phyloP scores from a whole-genome alignment of 2,113 vertebrate genomes.

The Opisthocomus hoazin region DNA sequence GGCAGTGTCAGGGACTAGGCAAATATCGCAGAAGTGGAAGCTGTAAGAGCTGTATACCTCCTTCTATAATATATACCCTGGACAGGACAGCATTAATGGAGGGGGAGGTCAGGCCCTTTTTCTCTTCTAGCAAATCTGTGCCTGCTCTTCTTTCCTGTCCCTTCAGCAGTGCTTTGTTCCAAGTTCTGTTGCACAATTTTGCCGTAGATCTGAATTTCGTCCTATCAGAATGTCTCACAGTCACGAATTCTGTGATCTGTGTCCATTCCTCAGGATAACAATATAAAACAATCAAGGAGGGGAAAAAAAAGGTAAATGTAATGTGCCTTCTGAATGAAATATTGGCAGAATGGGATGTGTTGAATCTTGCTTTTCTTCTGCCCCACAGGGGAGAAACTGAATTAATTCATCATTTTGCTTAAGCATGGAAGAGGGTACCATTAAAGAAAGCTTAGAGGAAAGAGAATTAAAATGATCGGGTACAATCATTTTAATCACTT shows the following conservation, averaged over 20 bases:
- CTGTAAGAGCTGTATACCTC: neutral
- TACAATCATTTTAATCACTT: constrained; percentile 41
- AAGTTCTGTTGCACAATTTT: neutral
- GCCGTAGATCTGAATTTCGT: neutral
- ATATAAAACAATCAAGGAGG: constrained; percentile 5
- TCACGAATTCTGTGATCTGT: neutral
- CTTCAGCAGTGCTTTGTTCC: neutral
- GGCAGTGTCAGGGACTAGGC: neutral
- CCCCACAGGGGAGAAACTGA: constrained; percentile 21
- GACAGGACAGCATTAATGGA: neutral
- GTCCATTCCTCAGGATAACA: constrained; percentile 17
- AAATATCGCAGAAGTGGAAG: neutral
- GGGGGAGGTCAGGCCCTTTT: neutral
- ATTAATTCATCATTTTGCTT: constrained; percentile 52
- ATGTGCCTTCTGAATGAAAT: constrained; percentile 25
- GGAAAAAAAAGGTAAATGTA: neutral
- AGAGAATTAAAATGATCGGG: constrained; percentile 50
- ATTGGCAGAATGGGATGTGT: neutral
- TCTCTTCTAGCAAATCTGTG: neutral
- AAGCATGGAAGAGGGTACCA: constrained; percentile 32
- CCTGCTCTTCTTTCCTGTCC: neutral
- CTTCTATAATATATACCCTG: neutral
- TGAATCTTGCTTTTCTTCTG: constrained; percentile 46
- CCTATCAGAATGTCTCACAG: neutral
- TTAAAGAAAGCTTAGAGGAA: constrained; percentile 45